Conservation (phyloP, 2,888 invertebrate species). For the Mimumesa dahlbomi region DNA sequence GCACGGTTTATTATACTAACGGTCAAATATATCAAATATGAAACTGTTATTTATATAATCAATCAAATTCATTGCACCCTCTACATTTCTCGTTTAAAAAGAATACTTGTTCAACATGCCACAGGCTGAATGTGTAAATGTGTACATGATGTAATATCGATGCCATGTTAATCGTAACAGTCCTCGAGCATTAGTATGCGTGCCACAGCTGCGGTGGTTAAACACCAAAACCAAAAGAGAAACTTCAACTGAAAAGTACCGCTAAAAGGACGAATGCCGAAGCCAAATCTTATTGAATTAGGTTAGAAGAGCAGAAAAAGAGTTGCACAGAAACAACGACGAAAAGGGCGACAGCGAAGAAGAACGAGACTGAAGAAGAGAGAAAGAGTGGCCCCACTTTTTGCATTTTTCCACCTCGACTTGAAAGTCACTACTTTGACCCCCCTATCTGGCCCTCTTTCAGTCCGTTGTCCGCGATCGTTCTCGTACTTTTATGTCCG, state of each 20-base stretch:
- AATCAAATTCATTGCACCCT: too few relatives aligned
- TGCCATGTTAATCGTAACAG: too few relatives aligned
- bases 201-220: neutral
- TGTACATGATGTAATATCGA: too few relatives aligned
- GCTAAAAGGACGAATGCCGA: neutral
- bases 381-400: slow-evolving; percentile 65
- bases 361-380: slow-evolving; percentile 17
- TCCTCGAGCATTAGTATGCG: too few relatives aligned
- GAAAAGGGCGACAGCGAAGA: neutral
- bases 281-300: slow-evolving; percentile 1
- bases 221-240: too few relatives aligned
- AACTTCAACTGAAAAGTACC: too few relatives aligned
- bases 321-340: neutral
- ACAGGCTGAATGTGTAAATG: too few relatives aligned
- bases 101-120: too few relatives aligned
- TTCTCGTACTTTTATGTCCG: slow-evolving; percentile 59
- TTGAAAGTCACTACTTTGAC: slow-evolving; percentile 66
- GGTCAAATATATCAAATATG: too few relatives aligned
- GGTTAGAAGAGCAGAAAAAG: neutral
- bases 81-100: too few relatives aligned
- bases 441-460: slow-evolving; percentile 38
- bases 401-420: slow-evolving; percentile 64
- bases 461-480: slow-evolving; percentile 42
- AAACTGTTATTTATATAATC: too few relatives aligned
- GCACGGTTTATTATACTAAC: too few relatives aligned